Percentiles rank a stretch among this genome's conserved stretches.
These are phyloP conservation scores for Cryptus armator DNA, from an alignment of 2,888 invertebrate species.

Conservation along the genomic window DNA sequence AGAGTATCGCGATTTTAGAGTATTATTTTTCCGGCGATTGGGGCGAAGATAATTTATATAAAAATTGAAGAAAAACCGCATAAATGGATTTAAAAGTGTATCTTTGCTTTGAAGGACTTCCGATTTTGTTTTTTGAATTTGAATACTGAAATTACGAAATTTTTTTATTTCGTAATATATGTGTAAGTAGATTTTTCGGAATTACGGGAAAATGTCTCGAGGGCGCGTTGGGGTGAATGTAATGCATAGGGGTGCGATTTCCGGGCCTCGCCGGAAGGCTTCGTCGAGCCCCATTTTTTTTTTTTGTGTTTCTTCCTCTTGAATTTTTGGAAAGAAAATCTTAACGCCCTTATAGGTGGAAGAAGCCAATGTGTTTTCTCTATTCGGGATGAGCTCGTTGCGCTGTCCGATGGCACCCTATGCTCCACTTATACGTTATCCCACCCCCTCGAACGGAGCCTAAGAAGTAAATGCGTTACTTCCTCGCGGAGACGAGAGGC, in stretches of 20 bases:
- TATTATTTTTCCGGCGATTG: not conserved
- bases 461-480: conserved; percentile 58
- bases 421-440: conserved; percentile 48
- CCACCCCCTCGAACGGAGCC: conserved; percentile 34
- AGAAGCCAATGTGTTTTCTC: conserved; percentile 12
- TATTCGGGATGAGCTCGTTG: conserved; percentile 48
- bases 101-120: not conserved
- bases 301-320: conserved; percentile 46
- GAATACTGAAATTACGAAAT: too few species aligned
- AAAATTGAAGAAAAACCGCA: not conserved
- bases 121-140: not conserved
- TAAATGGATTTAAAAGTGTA: not conserved
- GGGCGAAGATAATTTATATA: not conserved
- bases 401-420: conserved; percentile 41
- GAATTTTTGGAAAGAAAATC: conserved; percentile 49
- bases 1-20: not conserved
- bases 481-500: conserved; percentile 32
- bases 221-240: not conserved
- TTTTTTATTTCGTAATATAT: not conserved
- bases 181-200: not conserved
- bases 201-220: not conserved
- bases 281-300: conserved; percentile 30
- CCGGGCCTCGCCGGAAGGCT: conserved; percentile 64
- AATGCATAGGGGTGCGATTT: conserved; percentile 50
- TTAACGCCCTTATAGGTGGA: conserved; percentile 32